Evolutionary conservation across 2,888 invertebrate genomes (phyloP).

Genomic region (Dolichopus griseipennis): DNA sequence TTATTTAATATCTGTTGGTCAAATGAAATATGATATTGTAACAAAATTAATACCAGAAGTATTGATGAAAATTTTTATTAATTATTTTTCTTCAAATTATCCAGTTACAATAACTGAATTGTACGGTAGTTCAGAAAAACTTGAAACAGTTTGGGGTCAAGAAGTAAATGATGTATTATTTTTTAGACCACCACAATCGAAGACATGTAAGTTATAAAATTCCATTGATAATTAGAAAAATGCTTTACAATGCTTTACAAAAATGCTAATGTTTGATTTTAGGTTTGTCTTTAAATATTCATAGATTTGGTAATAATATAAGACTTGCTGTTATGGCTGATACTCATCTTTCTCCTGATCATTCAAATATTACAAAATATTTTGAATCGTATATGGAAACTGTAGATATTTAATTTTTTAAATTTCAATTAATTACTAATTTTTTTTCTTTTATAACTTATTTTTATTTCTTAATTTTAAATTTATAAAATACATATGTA

Average conservation of each 20-base stretch:
- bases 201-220: conserved; percentile 32
- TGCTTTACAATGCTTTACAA: too few relatives aligned
- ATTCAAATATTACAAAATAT: conserved; percentile 34
- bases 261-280: conserved; percentile 13
- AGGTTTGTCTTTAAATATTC: conserved; percentile 39
- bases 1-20: conserved; percentile 38
- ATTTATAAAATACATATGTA: neutral
- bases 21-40: conserved; percentile 37
- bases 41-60: conserved; percentile 37
- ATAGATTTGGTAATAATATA: conserved; percentile 38
- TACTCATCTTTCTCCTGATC: conserved; percentile 39
- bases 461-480: neutral
- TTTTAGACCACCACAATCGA: conserved; percentile 41
- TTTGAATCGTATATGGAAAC: conserved; percentile 39
- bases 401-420: conserved; percentile 21
- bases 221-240: too few relatives aligned
- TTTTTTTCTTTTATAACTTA: too few relatives aligned
- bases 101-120: conserved; percentile 41
- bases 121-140: conserved; percentile 33
- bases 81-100: conserved; percentile 40
- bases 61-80: conserved; percentile 38
- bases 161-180: conserved; percentile 37
- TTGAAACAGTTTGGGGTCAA: conserved; percentile 38
- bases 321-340: conserved; percentile 41
- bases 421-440: too few relatives aligned